Percentiles rank a stretch among this genome's conserved stretches.
These are phyloP conservation scores for Alligator mississippiensis DNA, from an alignment of 2,113 vertebrate genomes.

Conservation along the genomic window DNA sequence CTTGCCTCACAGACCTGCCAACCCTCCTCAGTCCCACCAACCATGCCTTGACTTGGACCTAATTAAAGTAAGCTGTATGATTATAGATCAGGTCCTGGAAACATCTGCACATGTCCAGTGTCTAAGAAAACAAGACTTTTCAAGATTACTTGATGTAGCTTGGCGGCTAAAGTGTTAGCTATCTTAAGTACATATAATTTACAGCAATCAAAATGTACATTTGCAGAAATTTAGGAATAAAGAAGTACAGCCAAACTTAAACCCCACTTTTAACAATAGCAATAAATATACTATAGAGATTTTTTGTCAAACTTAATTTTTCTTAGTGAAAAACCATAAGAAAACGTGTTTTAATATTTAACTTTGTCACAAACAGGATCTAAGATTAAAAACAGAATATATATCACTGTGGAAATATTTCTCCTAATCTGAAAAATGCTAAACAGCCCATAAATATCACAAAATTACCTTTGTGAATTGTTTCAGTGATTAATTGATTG, in stretches of 20 bases:
- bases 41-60: too few species aligned
- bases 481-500: constrained; percentile 34
- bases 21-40: too few species aligned
- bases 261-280: constrained; percentile 37
- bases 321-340: constrained; percentile 17
- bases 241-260: constrained; percentile 33
- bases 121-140: constrained; percentile 10
- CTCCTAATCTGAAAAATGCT: not conserved
- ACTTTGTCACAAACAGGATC: not conserved
- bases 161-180: constrained; percentile 11
- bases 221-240: constrained; percentile 31
- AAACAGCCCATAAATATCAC: constrained; percentile 28
- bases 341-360: constrained; percentile 58
- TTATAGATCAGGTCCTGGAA: too few species aligned
- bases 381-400: not conserved
- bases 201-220: constrained; percentile 38
- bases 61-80: too few species aligned
- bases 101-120: not conserved
- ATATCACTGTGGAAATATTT: not conserved
- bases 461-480: not conserved
- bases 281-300: not conserved
- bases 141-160: not conserved
- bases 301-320: constrained; percentile 58
- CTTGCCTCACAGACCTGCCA: too few species aligned
- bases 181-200: constrained; percentile 38